phyloP scores from a whole-genome alignment of 2,797 vertebrate genomes.

The Rhinogobio ventralis region DNA sequence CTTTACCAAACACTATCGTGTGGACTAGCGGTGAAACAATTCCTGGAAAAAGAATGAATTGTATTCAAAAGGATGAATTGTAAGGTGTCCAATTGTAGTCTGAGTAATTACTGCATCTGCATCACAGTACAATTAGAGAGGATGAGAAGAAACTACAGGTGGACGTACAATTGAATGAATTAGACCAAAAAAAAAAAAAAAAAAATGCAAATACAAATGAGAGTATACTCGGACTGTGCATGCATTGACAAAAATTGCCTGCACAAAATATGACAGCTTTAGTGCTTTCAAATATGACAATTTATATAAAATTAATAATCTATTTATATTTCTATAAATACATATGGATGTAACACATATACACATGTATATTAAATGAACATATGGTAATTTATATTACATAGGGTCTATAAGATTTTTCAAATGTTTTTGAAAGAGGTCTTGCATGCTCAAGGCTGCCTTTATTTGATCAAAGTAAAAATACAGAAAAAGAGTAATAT shows the following conservation, averaged over 20 bases:
- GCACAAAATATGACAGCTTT: neutral
- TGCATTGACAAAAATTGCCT: neutral
- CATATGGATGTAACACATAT: neutral
- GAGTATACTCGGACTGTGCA: neutral
- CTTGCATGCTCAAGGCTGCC: neutral
- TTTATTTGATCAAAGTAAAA: neutral
- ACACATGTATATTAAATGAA: neutral
- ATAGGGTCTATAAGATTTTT: neutral
- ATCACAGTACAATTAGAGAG: neutral
- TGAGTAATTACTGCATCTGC: neutral
- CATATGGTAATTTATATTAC: neutral
- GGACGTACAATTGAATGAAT: neutral
- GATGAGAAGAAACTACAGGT: neutral
- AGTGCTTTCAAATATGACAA: neutral
- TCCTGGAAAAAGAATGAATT: neutral
- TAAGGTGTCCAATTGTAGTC: neutral
- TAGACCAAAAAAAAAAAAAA: neutral
- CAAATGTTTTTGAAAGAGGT: neutral
- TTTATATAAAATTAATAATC: neutral
- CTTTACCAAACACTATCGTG: conserved; percentile 8
- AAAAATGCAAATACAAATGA: neutral
- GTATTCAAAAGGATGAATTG: neutral
- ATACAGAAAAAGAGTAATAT: neutral
- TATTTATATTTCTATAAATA: neutral
- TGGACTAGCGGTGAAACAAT: conserved; percentile 16